Evolutionary conservation across 2,113 vertebrate species (phyloP).

Genomic region (Pseudorhombus dupliciocellatus): DNA sequence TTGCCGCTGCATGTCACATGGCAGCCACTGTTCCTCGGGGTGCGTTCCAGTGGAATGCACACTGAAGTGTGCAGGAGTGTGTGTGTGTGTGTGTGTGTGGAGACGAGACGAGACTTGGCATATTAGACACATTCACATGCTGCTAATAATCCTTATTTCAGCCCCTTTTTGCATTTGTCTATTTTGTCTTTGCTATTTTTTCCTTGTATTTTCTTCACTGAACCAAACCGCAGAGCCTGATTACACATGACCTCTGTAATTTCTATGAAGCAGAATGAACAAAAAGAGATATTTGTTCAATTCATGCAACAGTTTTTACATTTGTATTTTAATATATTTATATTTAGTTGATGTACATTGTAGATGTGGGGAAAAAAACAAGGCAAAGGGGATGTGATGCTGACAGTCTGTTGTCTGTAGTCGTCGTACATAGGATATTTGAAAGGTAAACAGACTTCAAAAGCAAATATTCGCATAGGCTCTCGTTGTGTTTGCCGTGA

Average conservation of each 20-base stretch:
- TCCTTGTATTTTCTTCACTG: not conserved
- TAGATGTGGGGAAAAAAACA: not conserved
- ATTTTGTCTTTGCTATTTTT: not conserved
- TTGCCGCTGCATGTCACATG: slow-evolving; percentile 57
- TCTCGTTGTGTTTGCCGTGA: not conserved
- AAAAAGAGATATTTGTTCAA: not conserved
- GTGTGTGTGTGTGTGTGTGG: slow-evolving; percentile 19
- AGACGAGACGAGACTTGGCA: slow-evolving; percentile 18
- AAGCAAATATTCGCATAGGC: slow-evolving; percentile 4
- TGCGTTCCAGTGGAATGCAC: slow-evolving; percentile 58
- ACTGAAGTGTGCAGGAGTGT: slow-evolving; percentile 51
- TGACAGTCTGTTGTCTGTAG: not conserved
- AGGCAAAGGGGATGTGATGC: not conserved
- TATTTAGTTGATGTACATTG: not conserved
- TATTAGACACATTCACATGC: slow-evolving; percentile 33
- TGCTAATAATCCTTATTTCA: slow-evolving; percentile 46
- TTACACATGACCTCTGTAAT: not conserved
- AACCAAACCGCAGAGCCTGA: not conserved
- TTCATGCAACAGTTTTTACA: not conserved
- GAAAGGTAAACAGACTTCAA: not conserved
- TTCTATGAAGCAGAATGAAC: no score
- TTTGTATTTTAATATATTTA: no score
- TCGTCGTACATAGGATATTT: not conserved
- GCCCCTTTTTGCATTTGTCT: not conserved
- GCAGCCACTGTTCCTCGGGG: slow-evolving; percentile 42